Base-by-base conservation (phyloP, 2,888 invertebrate genomes). In the Tiliacea citrago region DNA sequence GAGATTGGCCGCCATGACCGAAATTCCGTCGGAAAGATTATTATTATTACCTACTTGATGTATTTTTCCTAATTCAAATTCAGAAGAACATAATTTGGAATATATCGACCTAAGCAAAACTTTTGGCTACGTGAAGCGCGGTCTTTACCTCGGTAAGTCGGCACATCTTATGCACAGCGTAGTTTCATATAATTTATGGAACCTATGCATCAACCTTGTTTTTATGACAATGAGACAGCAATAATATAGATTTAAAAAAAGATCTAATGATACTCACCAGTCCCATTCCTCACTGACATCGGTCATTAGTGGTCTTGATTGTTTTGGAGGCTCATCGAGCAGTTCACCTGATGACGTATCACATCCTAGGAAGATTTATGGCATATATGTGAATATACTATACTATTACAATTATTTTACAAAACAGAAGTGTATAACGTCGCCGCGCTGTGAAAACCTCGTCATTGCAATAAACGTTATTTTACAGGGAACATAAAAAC, bases 271-370 rank as follows among this genome's bases (percentile, higher is more conserved):
- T 12, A 82, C 91, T 91, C 73, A 96, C 96, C 95, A 95, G 70
- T 96, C 95, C 96, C 96, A 96, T 71, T 96, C 96, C 7, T 96
- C 95, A 62, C 90, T 92, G 47, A 93, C 92, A 71, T 95, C 95
- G 3, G 91, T 89, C 78, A 91, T 89, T 81, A 94, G 92, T 0
- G 90, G 90, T 77, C 91, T 94, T 0, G 90, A 83, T 66, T 92
- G 92, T 6, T 85, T 86, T 24, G 87, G 88, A 6, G 83, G 82
- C 18, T 94, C 95, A 2, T 95, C 95, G 21, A 96, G 81, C 8
- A 96, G 70, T 72, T 96, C 95, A 18, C 91, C 95, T 16, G 91
- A 90, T 4, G 96, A 95, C 1, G 92, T 92, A 55, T 96, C 96
- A 70, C 94, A 93, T 8, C 95, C 96, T 96, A 67, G 13, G 18